These are phyloP conservation scores for Paracanthobrama guichenoti DNA, from an alignment of 2,113 vertebrate species.

Conservation along the genomic window DNA sequence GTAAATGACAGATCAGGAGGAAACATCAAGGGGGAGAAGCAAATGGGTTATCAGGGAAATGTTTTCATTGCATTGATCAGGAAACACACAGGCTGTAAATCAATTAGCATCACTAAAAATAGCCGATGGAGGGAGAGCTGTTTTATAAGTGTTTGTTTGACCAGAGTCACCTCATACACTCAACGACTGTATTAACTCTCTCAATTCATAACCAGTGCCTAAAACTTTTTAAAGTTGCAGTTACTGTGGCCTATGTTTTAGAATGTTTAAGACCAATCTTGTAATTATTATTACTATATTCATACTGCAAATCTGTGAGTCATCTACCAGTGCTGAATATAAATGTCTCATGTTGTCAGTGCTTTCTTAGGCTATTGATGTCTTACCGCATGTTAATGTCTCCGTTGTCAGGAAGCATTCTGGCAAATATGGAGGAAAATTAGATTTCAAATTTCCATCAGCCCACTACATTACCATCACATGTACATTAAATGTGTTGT, in stretches of 20 bases:
- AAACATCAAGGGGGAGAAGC: neutral
- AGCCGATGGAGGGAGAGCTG: conserved; percentile 21
- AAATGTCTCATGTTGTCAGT: neutral
- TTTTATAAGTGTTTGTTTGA: conserved; percentile 35
- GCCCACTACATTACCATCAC: neutral
- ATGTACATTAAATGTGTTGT: neutral
- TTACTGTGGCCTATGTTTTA: neutral
- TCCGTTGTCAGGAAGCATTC: neutral
- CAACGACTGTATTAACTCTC: neutral
- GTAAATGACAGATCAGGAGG: neutral
- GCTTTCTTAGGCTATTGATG: neutral
- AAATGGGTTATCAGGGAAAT: conserved; percentile 2
- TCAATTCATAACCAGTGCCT: neutral
- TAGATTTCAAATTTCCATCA: neutral
- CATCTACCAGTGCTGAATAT: neutral
- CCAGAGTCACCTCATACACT: conserved; percentile 7
- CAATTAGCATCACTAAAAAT: conserved; percentile 50
- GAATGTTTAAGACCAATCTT: neutral
- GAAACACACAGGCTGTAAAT: conserved; percentile 32
- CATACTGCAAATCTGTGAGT: neutral
- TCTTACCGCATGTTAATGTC: neutral
- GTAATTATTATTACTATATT: neutral
- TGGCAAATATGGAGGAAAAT: neutral
- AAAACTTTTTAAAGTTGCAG: no score
- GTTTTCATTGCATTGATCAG: conserved; percentile 42